phyloP scores from a whole-genome alignment of 2,797 vertebrate species.

The Crypturellus tataupa region DNA sequence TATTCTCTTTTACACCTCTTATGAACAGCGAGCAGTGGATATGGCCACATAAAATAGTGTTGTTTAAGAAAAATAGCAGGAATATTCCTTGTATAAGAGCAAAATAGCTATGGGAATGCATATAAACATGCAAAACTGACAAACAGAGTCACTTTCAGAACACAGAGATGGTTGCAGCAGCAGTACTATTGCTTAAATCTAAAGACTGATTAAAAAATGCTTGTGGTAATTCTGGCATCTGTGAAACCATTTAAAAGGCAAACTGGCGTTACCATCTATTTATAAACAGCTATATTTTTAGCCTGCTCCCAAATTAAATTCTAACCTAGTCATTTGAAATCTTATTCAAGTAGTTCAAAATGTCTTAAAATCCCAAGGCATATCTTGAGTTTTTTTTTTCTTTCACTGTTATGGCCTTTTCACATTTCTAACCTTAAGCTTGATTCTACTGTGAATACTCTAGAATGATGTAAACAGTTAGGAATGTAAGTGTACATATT shows the following conservation, averaged over 20 bases:
- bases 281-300: conserved; percentile 75
- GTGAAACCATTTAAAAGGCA: conserved; percentile 57
- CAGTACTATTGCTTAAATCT: conserved; percentile 56
- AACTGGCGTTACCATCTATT: conserved; percentile 72
- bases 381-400: conserved; percentile 71
- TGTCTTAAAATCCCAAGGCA: conserved; percentile 69
- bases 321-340: conserved; percentile 69
- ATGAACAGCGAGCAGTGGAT: conserved; percentile 82
- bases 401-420: conserved; percentile 81
- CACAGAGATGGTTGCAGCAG: conserved; percentile 27
- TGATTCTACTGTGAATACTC: conserved; percentile 83
- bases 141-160: background rate
- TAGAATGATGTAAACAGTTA: conserved; percentile 82
- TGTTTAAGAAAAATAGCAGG: background rate
- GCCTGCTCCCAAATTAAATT: conserved; percentile 78
- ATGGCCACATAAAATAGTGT: conserved; percentile 69
- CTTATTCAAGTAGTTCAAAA: conserved; percentile 73
- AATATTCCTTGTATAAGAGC: conserved; percentile 35
- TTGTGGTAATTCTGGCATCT: conserved; percentile 66
- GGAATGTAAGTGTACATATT: conserved; percentile 86
- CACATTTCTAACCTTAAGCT: conserved; percentile 84
- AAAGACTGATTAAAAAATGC: conserved; percentile 45
- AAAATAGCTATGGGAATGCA: conserved; percentile 43
- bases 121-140: conserved; percentile 10
- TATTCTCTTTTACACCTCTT: conserved; percentile 95